phyloP scores from a whole-genome alignment of 2,888 invertebrate genomes.

The Mycalesis mineus region DNA sequence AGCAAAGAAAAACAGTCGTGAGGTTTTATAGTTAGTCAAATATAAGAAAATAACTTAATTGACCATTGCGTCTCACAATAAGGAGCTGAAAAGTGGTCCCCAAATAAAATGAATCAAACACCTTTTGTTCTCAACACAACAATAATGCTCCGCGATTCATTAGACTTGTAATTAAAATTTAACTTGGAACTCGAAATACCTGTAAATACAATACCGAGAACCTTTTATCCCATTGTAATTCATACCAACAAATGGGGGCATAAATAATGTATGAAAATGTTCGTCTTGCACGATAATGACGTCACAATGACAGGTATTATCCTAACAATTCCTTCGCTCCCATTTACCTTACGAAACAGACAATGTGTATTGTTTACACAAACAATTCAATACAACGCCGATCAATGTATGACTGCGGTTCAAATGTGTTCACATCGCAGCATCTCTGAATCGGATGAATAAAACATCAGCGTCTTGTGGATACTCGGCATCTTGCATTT shows the following conservation, averaged over 20 bases:
- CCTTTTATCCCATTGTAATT: slow-evolving; percentile 11
- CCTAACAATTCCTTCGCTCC: slow-evolving; percentile 31
- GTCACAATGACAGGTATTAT: slow-evolving; percentile 30
- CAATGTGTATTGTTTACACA: slow-evolving; percentile 45
- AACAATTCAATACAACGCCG: slow-evolving; percentile 39
- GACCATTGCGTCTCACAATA: not conserved
- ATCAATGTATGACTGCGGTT: slow-evolving; percentile 58
- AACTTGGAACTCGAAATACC: not conserved
- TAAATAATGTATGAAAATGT: slow-evolving; percentile 21
- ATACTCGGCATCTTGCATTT: slow-evolving; percentile 31
- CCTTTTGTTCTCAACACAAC: not conserved
- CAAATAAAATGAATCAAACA: not conserved
- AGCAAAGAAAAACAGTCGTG: too few relatives aligned
- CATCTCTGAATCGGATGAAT: slow-evolving; percentile 61
- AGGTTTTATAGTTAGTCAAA: too few relatives aligned
- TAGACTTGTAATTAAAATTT: not conserved
- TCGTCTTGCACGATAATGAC: slow-evolving; percentile 26
- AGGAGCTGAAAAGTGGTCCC: not conserved
- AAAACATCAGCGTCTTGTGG: slow-evolving; percentile 60
- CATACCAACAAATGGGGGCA: slow-evolving; percentile 16
- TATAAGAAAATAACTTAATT: too few relatives aligned
- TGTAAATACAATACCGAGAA: slow-evolving; percentile 2
- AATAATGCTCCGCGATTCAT: not conserved
- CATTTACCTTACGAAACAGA: slow-evolving; percentile 34
- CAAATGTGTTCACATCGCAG: slow-evolving; percentile 51